A percentile compares a stretch with the other conserved stretches of the same genome.
Evolutionary conservation across 1,140 invertebrate genomes (phyloP).

Genomic region (Cotesia glomerata): DNA sequence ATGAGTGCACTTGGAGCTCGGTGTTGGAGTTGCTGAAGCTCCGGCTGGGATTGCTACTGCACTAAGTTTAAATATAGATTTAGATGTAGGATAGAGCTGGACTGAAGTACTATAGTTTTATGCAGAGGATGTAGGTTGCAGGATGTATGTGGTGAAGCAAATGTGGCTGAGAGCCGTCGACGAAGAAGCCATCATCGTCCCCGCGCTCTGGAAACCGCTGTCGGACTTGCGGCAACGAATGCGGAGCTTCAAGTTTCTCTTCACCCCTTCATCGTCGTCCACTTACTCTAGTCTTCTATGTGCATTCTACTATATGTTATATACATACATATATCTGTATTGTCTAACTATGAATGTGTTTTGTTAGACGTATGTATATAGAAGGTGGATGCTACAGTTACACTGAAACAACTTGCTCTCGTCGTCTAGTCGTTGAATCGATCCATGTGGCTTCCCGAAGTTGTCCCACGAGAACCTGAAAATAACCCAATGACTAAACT

Average conservation of each 20-base stretch:
- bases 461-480: not conserved
- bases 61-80: not conserved
- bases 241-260: not conserved
- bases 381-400: not conserved
- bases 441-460: not conserved
- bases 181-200: constrained; percentile 9
- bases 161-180: constrained; percentile 16
- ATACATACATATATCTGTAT: not conserved
- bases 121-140: not conserved
- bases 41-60: too few relatives aligned
- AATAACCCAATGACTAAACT: not conserved
- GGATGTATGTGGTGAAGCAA: constrained; percentile 4
- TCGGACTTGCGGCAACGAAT: constrained; percentile 14
- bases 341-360: too few relatives aligned
- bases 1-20: too few relatives aligned
- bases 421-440: constrained; percentile 5
- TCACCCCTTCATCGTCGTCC: too few relatives aligned
- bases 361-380: too few relatives aligned
- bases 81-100: not conserved
- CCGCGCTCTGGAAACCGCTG: constrained; percentile 7
- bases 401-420: not conserved
- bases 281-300: too few relatives aligned
- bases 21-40: too few relatives aligned
- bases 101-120: too few relatives aligned
- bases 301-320: not conserved